Evolutionary conservation across 1,140 invertebrate genomes (phyloP), one percentile per base, ranked within the genome.

Genomic region (Hirudo medicinalis): DNA sequence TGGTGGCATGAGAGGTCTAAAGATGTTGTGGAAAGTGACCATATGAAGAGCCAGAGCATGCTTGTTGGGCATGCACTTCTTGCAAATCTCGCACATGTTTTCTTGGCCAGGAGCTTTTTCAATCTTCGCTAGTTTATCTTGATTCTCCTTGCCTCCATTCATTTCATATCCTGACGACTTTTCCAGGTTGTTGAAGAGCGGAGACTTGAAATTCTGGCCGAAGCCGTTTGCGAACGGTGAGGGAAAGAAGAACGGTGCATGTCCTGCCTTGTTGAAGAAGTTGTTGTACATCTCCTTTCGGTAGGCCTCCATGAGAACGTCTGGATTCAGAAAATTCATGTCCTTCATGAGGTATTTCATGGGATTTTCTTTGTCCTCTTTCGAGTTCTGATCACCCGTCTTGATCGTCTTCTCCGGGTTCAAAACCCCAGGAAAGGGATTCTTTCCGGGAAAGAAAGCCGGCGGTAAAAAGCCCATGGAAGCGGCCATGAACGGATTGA

Each of bases 271-370:
- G 19, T 94, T 80, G 77, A 92, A 92, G 77, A 92, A 92, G 77
- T 92, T 91, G 78, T 94, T 95, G 79, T 90, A 94, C 79, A 95
- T 95, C 80, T 95, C 92, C 79, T 95, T 95, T 78, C 90, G 90
- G 79, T 93, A 97, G 66, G 94, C 87, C 78, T 94, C 91, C 81
- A 92, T 96, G 79, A 93, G 95, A 19, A 78, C 76, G 67, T 78
- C 80, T n/a, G 69, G 70, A 66, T 78, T 78, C 13, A 77, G 71
- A 36, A 76, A 74, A 20, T 76, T 75, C 73, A 78, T 78, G 54
- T 75, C 73, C n/a, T 75, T 54, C 15, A 76, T 73, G 15, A 20
- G 15, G 54, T 20, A 13, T 27, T 22, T 54, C 60, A n/a, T 25
- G 19, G 32, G 53, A 29, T 13, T 54, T 22, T 69, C 22, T 11